A percentile compares a stretch with the other conserved stretches of the same genome.
These are phyloP conservation scores for Muraenolepis orangiensis DNA, from an alignment of 2,797 vertebrate genomes.

Conservation along the genomic window DNA sequence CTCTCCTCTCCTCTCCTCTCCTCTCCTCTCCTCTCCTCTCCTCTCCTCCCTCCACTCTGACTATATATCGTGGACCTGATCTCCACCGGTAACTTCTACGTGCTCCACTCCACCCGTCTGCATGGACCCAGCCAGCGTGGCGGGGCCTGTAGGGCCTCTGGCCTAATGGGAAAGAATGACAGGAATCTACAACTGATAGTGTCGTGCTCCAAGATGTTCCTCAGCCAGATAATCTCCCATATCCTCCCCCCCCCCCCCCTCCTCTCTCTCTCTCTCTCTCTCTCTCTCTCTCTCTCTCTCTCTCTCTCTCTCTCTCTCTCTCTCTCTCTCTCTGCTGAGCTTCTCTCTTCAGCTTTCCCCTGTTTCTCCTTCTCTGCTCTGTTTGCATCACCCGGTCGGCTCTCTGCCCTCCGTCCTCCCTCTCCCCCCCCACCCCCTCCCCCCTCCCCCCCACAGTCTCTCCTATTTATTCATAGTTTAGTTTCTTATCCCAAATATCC, in stretches of 20 bases:
- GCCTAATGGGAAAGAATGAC: slow-evolving; percentile 73
- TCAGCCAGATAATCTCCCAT: slow-evolving; percentile 66
- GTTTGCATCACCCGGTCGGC: background rate
- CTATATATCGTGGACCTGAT: background rate
- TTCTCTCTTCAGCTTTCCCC: background rate
- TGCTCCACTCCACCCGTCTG: slow-evolving; percentile 26
- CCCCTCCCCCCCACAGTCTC: too few species aligned
- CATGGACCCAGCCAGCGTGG: slow-evolving; percentile 7
- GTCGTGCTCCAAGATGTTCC: slow-evolving; percentile 65
- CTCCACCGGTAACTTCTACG: background rate
- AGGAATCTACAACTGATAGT: slow-evolving; percentile 72
- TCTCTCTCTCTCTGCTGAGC: slow-evolving; percentile 1
- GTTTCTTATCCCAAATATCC: too few species aligned
- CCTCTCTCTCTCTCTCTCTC: slow-evolving; percentile 6
- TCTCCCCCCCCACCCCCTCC: too few species aligned
- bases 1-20: background rate
- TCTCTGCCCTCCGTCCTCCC: background rate
- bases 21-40: background rate
- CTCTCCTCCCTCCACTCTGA: background rate
- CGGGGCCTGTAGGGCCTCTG: slow-evolving; percentile 48
- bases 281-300: slow-evolving; percentile 25
- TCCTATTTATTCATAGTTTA: too few species aligned
- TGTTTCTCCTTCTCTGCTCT: background rate
- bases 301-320: slow-evolving; percentile 12
- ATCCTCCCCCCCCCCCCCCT: slow-evolving; percentile 54